A percentile compares a stretch with the other conserved stretches of the same genome.
Evolutionary conservation across 2,888 invertebrate species (phyloP).

Genomic region (Mimumesa dahlbomi): DNA sequence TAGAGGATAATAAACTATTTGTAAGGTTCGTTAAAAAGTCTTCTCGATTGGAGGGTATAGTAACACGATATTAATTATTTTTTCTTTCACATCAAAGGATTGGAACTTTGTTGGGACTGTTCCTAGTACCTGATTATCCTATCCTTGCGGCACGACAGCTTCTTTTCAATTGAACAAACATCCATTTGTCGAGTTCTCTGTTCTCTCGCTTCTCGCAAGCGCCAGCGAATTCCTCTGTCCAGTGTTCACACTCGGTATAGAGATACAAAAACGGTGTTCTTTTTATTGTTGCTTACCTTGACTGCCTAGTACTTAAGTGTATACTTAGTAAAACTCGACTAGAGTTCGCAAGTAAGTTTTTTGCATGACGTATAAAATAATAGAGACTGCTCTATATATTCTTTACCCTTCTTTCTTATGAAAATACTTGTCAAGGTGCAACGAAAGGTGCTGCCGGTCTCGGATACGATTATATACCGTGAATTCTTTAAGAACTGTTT

Average conservation of each 20-base stretch:
- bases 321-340: neutral
- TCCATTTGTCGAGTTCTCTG: conserved; percentile 24
- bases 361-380: conserved; percentile 32
- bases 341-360: conserved; percentile 37
- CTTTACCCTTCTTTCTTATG: conserved; percentile 17
- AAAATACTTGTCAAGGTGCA: conserved; percentile 37
- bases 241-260: conserved; percentile 62
- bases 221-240: conserved; percentile 65
- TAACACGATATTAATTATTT: neutral
- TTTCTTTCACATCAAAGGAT: conserved; percentile 64
- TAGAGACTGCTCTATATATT: conserved; percentile 12
- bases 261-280: conserved; percentile 55
- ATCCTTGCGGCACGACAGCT: conserved; percentile 66
- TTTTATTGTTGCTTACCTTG: conserved; percentile 66
- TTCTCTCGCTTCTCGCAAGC: conserved; percentile 66
- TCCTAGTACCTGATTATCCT: conserved; percentile 77
- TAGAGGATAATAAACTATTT: no score
- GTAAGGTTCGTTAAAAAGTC: neutral
- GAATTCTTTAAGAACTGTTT: neutral
- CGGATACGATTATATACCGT: neutral
- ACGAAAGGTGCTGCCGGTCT: conserved; percentile 39
- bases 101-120: conserved; percentile 72
- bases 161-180: conserved; percentile 19
- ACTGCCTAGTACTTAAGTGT: conserved; percentile 63
- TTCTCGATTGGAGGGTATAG: conserved; percentile 41